phyloP scores from a whole-genome alignment of 2,113 vertebrate genomes.

The Sporophila hypoxantha region DNA sequence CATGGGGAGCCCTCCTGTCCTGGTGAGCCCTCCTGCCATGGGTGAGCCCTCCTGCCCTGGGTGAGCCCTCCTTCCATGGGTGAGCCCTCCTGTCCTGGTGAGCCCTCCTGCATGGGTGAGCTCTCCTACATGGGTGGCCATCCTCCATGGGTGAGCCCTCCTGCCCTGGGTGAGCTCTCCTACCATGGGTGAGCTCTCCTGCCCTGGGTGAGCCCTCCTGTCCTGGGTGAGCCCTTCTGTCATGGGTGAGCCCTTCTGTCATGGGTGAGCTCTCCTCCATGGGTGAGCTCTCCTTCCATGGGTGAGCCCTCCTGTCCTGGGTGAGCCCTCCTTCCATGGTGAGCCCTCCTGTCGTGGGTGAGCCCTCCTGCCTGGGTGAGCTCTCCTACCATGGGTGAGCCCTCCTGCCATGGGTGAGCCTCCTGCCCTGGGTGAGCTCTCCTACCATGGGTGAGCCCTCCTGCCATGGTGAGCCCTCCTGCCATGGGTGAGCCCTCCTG shows the following conservation, averaged over 20 bases:
- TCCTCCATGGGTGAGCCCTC: fast-evolving
- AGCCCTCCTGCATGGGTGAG: no score
- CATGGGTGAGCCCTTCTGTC: fast-evolving
- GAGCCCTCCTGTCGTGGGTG: no score
- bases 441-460: no score
- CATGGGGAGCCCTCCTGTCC: fast-evolving
- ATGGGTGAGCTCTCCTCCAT: fast-evolving
- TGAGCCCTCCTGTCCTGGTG: fast-evolving
- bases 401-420: fast-evolving
- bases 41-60: fast-evolving
- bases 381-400: fast-evolving
- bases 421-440: fast-evolving
- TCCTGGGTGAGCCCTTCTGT: not conserved
- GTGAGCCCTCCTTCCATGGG: no score
- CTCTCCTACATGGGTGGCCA: no score
- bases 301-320: no score
- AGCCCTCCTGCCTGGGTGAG: no score
- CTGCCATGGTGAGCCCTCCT: no score
- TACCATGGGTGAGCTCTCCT: no score
- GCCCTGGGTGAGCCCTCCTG: fast-evolving
- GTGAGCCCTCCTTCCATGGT: fast-evolving
- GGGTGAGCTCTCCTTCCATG: no score
- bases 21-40: fast-evolving
- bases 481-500: fast-evolving
- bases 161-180: no score